A percentile compares a stretch with the other conserved stretches of the same genome.
Evolutionary conservation across 1,140 invertebrate species (phyloP).

Genomic region (Plutomurus gul): DNA sequence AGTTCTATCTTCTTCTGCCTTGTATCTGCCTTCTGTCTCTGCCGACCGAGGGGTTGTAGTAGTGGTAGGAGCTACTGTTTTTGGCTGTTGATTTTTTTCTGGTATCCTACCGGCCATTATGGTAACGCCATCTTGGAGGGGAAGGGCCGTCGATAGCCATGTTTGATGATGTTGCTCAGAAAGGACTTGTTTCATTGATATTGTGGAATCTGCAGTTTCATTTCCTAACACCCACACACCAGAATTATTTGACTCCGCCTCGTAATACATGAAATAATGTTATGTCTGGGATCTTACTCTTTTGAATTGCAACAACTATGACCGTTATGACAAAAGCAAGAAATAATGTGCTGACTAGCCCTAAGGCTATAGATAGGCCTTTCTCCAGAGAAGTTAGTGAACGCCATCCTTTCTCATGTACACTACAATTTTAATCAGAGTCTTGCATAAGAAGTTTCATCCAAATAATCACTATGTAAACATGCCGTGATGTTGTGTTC

Average conservation of each 20-base stretch:
- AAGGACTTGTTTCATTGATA: too few species aligned
- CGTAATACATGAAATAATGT: not conserved
- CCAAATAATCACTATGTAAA: constrained; percentile 19
- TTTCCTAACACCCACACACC: too few species aligned
- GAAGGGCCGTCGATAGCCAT: too few species aligned
- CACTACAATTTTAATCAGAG: constrained; percentile 8
- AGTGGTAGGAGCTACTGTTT: too few species aligned
- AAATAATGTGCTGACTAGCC: not conserved
- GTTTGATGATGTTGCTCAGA: too few species aligned
- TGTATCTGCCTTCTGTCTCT: too few species aligned
- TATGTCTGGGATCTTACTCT: constrained; percentile 32
- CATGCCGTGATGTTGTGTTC: too few species aligned
- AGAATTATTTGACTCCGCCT: not conserved
- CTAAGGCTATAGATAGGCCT: constrained; percentile 6
- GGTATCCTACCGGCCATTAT: too few species aligned
- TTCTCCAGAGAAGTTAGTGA: constrained; percentile 23
- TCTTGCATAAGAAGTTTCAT: constrained; percentile 44
- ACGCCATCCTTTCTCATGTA: constrained; percentile 30
- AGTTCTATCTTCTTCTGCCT: not conserved
- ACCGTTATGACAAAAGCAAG: constrained; percentile 37
- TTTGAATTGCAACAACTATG: constrained; percentile 27
- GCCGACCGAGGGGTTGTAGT: too few species aligned
- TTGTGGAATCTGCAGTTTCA: too few species aligned
- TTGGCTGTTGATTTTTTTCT: too few species aligned
- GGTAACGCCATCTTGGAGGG: too few species aligned